These are phyloP conservation scores for Pseudorhombus dupliciocellatus DNA, from an alignment of 2,113 vertebrate genomes.

Conservation along the genomic window DNA sequence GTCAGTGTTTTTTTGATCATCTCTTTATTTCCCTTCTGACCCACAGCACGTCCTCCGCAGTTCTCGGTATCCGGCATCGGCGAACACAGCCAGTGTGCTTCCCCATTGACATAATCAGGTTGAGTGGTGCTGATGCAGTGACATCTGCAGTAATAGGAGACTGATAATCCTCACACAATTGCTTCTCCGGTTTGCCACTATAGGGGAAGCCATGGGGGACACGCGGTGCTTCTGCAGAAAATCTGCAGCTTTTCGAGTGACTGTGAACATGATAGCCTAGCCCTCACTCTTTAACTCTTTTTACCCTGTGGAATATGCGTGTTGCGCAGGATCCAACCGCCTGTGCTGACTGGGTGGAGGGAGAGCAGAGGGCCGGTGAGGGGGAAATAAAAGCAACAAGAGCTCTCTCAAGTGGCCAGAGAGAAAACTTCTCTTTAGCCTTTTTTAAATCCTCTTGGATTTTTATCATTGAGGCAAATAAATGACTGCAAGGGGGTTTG, in stretches of 20 bases:
- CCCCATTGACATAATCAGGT: conserved; percentile 72
- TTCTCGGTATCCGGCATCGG: conserved; percentile 43
- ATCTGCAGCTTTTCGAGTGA: conserved; percentile 62
- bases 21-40: conserved; percentile 67
- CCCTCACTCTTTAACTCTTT: conserved; percentile 68
- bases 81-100: conserved; percentile 59
- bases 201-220: conserved; percentile 54
- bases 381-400: conserved; percentile 61
- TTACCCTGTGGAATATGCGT: conserved; percentile 66
- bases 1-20: conserved; percentile 68
- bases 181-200: conserved; percentile 49
- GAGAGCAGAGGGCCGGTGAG: background rate
- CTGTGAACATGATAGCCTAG: conserved; percentile 60
- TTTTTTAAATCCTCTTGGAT: conserved; percentile 37
- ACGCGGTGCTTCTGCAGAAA: conserved; percentile 50
- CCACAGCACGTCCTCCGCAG: conserved; percentile 22
- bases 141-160: conserved; percentile 71
- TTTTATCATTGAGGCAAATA: conserved; percentile 51
- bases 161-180: conserved; percentile 73
- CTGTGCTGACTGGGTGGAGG: conserved; percentile 37
- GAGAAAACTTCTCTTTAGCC: conserved; percentile 33
- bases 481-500: conserved; percentile 8
- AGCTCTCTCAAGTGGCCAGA: conserved; percentile 74
- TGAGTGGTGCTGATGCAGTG: conserved; percentile 72
- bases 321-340: conserved; percentile 57